These are phyloP conservation scores for Chloebia gouldiae DNA, from an alignment of 2,113 vertebrate species.

Conservation along the genomic window DNA sequence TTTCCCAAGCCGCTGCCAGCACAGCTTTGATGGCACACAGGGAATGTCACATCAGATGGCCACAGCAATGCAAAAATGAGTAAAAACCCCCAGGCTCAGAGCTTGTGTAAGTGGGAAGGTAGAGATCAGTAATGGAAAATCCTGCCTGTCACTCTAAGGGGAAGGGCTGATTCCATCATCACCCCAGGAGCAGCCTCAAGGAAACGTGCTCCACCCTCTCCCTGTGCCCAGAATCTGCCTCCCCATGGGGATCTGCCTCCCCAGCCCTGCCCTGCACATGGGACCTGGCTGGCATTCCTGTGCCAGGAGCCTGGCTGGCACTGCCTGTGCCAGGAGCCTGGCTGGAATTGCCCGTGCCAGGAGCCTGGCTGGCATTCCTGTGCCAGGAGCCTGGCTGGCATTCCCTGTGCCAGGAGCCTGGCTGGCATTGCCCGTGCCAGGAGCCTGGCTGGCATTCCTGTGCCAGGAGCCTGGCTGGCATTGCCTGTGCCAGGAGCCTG, in stretches of 20 bases:
- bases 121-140: not conserved
- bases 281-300: not conserved
- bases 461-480: too few species aligned
- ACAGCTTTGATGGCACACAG: accelerated
- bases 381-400: too few species aligned
- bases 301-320: not conserved
- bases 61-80: accelerated
- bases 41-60: not conserved
- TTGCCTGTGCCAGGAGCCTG: not conserved
- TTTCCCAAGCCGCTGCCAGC: not conserved
- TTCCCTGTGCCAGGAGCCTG: too few species aligned
- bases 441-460: too few species aligned
- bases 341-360: not conserved
- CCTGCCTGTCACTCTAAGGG: accelerated
- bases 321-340: not conserved
- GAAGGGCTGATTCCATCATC: accelerated
- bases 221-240: not conserved
- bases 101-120: not conserved
- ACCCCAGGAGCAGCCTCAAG: accelerated
- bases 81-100: not conserved
- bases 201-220: accelerated
- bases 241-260: not conserved
- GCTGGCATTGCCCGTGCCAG: not conserved
- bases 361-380: not conserved
- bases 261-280: not conserved